A percentile compares a stretch with the other conserved stretches of the same genome.
Evolutionary conservation across 2,113 vertebrate species (phyloP).

Genomic region (Labeo rohita): DNA sequence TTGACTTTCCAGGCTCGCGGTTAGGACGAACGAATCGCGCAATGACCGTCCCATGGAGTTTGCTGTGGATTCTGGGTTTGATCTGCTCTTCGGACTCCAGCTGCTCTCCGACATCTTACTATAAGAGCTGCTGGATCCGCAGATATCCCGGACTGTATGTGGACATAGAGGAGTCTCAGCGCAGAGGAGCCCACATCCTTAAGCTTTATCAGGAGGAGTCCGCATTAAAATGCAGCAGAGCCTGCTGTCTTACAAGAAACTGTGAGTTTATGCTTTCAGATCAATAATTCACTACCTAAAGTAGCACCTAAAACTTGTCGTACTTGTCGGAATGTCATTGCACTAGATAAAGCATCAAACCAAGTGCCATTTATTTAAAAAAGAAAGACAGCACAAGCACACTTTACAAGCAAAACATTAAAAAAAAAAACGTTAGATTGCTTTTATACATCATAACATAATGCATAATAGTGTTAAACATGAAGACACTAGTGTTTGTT

Average conservation of each 20-base stretch:
- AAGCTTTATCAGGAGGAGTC: slow-evolving; percentile 79
- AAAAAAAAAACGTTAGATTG: neutral
- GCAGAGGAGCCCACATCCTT: slow-evolving; percentile 84
- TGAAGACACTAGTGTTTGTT: neutral
- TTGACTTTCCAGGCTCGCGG: slow-evolving; percentile 36
- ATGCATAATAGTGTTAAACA: neutral
- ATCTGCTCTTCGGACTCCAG: slow-evolving; percentile 64
- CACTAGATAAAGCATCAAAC: neutral
- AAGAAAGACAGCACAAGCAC: neutral
- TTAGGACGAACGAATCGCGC: slow-evolving; percentile 54
- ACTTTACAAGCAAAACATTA: neutral
- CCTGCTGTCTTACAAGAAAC: slow-evolving; percentile 84
- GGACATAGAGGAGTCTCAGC: slow-evolving; percentile 83
- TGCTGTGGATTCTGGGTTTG: slow-evolving; percentile 74
- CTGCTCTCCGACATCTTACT: slow-evolving; percentile 85
- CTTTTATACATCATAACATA: neutral
- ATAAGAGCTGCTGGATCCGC: slow-evolving; percentile 93
- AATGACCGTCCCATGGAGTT: slow-evolving; percentile 75
- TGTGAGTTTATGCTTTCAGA: slow-evolving; percentile 67
- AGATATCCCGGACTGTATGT: slow-evolving; percentile 85
- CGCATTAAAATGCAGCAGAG: slow-evolving; percentile 83
- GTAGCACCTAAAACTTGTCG: neutral
- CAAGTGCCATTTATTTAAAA: neutral
- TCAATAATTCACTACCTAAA: neutral
- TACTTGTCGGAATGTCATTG: neutral